Conservation (phyloP, 2,797 vertebrate genomes). For the Setipinna tenuifilis region DNA sequence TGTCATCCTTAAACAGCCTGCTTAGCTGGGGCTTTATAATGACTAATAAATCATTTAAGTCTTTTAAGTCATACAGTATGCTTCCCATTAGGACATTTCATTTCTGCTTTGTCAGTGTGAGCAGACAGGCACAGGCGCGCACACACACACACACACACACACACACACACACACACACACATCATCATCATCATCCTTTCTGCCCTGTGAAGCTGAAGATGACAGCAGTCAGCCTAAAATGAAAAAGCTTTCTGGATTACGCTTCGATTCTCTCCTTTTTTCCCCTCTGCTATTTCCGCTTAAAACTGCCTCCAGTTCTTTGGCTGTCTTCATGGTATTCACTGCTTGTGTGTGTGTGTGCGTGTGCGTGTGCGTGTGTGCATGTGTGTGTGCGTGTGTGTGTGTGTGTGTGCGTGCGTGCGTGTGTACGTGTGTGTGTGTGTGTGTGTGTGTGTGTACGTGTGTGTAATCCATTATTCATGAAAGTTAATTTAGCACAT, state of each 20-base stretch:
- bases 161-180: neutral
- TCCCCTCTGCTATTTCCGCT: constrained; percentile 50
- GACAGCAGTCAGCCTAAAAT: constrained; percentile 32
- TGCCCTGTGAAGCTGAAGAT: constrained; percentile 26
- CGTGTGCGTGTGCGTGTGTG: constrained; percentile 25
- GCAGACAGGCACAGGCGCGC: neutral
- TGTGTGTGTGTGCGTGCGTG: constrained; percentile 22
- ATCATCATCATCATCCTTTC: neutral
- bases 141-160: neutral
- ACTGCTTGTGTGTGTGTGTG: constrained; percentile 20
- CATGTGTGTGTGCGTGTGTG: constrained; percentile 13
- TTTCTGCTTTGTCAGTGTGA: neutral
- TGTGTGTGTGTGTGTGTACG: constrained; percentile 28
- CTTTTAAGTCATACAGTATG: too few relatives aligned
- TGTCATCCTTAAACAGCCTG: too few relatives aligned
- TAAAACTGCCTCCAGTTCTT: constrained; percentile 43
- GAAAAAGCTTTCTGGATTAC: constrained; percentile 46
- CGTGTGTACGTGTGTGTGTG: constrained; percentile 21
- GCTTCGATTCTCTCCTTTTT: neutral
- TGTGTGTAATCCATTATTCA: constrained; percentile 28
- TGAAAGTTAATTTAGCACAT: neutral
- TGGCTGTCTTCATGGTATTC: constrained; percentile 31
- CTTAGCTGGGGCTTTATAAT: too few relatives aligned
- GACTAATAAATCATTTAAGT: too few relatives aligned
- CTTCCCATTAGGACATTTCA: neutral